phyloP scores from a whole-genome alignment of 2,113 vertebrate genomes.

The Emydocephalus ijimae region DNA sequence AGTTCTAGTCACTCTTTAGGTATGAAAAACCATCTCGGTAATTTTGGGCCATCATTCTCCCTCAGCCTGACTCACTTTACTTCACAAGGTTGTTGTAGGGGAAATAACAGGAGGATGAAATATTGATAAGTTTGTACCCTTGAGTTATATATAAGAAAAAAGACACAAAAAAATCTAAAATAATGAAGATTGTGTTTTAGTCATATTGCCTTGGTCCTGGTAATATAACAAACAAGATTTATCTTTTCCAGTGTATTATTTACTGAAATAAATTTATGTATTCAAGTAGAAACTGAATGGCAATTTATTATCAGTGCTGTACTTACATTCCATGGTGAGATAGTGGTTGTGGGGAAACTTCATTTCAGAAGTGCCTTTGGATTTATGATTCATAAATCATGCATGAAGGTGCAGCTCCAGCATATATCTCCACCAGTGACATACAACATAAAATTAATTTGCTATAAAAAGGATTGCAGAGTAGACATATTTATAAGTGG shows the following conservation, averaged over 20 bases:
- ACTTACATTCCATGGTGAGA: neutral
- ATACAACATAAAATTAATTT: neutral
- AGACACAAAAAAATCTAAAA: neutral
- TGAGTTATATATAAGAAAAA: neutral
- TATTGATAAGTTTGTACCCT: neutral
- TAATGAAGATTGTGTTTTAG: neutral
- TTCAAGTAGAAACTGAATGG: neutral
- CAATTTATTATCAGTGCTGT: neutral
- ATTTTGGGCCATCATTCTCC: neutral
- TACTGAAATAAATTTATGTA: neutral
- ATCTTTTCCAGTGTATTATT: neutral
- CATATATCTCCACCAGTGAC: neutral
- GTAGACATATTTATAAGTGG: neutral
- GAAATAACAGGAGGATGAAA: neutral
- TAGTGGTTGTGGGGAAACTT: neutral
- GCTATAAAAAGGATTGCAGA: neutral
- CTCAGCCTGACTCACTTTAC: neutral
- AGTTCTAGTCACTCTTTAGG: neutral
- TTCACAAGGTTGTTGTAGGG: neutral
- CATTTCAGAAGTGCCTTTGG: neutral
- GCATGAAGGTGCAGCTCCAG: neutral
- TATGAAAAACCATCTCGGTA: neutral
- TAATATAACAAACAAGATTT: neutral
- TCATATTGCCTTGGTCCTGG: neutral
- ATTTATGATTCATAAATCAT: neutral